These are phyloP conservation scores for Kradibia gibbosae DNA, from an alignment of 1,140 invertebrate genomes.

Conservation along the genomic window DNA sequence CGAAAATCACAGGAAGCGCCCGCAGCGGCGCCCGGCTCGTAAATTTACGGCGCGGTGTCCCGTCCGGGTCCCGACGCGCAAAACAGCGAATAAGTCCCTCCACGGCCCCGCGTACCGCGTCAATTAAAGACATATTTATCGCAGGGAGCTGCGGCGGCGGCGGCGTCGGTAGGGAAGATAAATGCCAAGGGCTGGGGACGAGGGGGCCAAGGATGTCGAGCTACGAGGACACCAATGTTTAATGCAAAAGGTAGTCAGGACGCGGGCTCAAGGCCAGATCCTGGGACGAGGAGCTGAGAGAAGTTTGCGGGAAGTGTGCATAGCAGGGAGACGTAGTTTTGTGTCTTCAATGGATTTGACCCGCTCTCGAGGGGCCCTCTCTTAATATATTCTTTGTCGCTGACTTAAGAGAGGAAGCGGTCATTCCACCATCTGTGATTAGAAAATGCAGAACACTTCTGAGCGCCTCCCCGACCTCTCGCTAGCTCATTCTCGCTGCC, in stretches of 20 bases:
- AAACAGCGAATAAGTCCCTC: not conserved
- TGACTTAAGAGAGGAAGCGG: conserved; percentile 16
- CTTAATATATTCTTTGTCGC: not conserved
- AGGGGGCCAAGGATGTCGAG: not conserved
- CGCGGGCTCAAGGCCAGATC: not conserved
- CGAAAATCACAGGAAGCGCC: conserved; percentile 7
- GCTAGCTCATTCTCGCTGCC: not conserved
- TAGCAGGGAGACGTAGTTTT: not conserved
- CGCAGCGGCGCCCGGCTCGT: not conserved
- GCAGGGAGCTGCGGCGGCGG: not conserved
- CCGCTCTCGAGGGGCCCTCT: not conserved
- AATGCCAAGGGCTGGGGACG: not conserved
- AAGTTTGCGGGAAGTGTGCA: not conserved
- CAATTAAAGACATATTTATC: conserved; percentile 32
- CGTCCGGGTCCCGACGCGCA: not conserved
- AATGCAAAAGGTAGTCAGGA: not conserved
- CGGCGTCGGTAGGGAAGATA: not conserved
- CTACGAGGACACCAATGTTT: not conserved
- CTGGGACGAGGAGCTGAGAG: not conserved
- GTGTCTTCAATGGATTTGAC: not conserved
- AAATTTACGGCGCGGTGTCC: not conserved
- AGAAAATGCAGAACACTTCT: not conserved
- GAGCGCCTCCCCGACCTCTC: not conserved
- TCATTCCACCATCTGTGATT: not conserved
- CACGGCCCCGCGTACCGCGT: not conserved